Conservation (phyloP, 2,888 invertebrate species). For the Lasius platythorax region DNA sequence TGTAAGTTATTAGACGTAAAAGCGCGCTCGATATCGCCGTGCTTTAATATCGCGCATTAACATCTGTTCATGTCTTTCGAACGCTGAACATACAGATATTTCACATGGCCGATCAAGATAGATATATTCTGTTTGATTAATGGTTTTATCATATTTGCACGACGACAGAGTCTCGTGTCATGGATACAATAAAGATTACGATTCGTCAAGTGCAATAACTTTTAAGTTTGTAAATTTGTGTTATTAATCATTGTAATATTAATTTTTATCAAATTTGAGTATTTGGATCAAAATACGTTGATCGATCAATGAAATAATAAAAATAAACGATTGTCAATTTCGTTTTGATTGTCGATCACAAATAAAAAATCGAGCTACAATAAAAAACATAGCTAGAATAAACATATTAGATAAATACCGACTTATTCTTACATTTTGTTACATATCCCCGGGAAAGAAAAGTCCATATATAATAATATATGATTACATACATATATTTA, state of each 20-base stretch:
- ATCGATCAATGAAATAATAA: no score
- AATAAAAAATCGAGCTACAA: no score
- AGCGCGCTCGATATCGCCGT: not conserved
- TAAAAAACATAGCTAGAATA: no score
- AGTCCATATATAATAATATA: no score
- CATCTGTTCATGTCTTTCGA: not conserved
- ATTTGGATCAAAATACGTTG: not conserved
- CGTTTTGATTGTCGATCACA: no score
- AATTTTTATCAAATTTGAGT: not conserved
- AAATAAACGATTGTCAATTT: no score
- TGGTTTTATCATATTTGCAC: not conserved
- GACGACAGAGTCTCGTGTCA: not conserved
- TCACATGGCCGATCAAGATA: not conserved
- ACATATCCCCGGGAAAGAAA: no score
- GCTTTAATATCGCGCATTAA: not conserved
- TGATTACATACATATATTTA: no score
- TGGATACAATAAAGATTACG: not conserved
- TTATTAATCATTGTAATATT: not conserved
- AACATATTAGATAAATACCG: no score
- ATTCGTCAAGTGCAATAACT: not conserved
- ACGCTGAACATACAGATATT: not conserved
- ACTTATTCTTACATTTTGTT: no score
- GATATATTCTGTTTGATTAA: constrained; percentile 22
- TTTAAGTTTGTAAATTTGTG: not conserved
- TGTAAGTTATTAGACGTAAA: constrained; percentile 9